Base-by-base conservation (phyloP, 2,888 invertebrate species). In the Listrodromus nycthemerus region DNA sequence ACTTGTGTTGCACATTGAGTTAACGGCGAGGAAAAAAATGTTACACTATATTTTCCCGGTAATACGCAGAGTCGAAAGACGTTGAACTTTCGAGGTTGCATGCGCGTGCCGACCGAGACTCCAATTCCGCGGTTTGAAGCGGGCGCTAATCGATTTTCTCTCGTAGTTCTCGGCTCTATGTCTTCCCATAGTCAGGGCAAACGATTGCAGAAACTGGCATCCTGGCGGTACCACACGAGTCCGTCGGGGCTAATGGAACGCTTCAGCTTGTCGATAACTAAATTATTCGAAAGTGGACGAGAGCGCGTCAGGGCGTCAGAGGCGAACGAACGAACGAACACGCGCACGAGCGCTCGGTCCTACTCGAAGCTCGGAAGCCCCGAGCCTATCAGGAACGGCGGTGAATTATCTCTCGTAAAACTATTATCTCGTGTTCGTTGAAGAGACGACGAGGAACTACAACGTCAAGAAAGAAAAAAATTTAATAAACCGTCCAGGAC, bases 191-290 rank as follows among this genome's bases (percentile, higher is more conserved):
- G 61, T 30, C 61, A 69, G 48, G 45, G 45, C 58, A 61, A 45
- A 61, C 74, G 76, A 73, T 71, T 83, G 69, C 67, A 52, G 65
- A 71, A 79, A n/a, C 78, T 65, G 19, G 63, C 30, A 27, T 50
- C 24, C 67, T 58, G 19, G 4, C 58, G 27, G 45, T 27, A 69
- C 69, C 65, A 74, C 52, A 65, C 41, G 16, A 67, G 50, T 61
- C 76, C 80, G 61, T 16, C 74, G 82, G 45, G 88, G 86, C 89
- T 90, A 91, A 91, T 90, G 91, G 91, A 91, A 89, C 87, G 87
- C 89, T 89, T 89, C 88, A 89, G 87, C 89, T 88, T 87, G 88
- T 88, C 90, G 89, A 90, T 92, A 92, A 92, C 88, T 91, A 90
- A 92, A 91, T 92, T 91, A 91, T 88, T 89, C 86, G 86, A 87